phyloP scores from a whole-genome alignment of 2,113 vertebrate genomes.

The Phocoena sinus region DNA sequence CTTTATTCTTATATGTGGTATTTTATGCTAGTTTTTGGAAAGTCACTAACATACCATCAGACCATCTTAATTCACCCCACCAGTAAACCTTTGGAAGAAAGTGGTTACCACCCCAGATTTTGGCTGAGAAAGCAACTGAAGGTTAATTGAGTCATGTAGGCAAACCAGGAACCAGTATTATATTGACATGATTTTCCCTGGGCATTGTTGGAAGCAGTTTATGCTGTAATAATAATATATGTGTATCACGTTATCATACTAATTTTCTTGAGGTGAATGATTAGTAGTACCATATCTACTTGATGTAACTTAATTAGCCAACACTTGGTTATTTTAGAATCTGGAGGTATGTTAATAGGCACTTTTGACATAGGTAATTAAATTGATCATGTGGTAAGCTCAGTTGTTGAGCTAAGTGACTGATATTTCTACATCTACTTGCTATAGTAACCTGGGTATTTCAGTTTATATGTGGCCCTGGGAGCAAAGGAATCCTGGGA shows the following conservation, averaged over 20 bases:
- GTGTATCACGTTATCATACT: not conserved
- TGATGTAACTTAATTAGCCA: slow-evolving; percentile 41
- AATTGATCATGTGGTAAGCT: slow-evolving; percentile 39
- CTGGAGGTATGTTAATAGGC: slow-evolving; percentile 5
- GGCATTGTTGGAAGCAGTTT: slow-evolving; percentile 46
- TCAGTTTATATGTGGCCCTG: slow-evolving; percentile 24
- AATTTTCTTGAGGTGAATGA: slow-evolving; percentile 24
- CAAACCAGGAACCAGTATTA: slow-evolving; percentile 36
- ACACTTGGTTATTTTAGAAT: slow-evolving; percentile 40
- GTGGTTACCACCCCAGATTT: slow-evolving; percentile 22
- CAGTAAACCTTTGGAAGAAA: slow-evolving; percentile 18
- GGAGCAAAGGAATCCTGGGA: slow-evolving; percentile 19
- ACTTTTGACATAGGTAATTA: slow-evolving; percentile 31
- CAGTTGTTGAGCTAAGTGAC: not conserved
- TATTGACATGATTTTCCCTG: slow-evolving; percentile 32
- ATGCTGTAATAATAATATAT: not conserved
- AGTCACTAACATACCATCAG: slow-evolving; percentile 24
- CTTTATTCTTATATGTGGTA: slow-evolving; percentile 23
- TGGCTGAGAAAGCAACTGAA: slow-evolving; percentile 11
- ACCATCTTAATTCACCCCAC: not conserved
- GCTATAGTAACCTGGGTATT: not conserved
- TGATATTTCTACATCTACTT: slow-evolving; percentile 10
- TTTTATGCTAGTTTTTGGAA: slow-evolving; percentile 37
- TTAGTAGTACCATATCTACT: slow-evolving; percentile 22
- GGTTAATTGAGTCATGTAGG: not conserved